Evolutionary conservation across 2,888 invertebrate species (phyloP), one percentile per base, ranked within the genome.

Genomic region (Leucoma salicis): DNA sequence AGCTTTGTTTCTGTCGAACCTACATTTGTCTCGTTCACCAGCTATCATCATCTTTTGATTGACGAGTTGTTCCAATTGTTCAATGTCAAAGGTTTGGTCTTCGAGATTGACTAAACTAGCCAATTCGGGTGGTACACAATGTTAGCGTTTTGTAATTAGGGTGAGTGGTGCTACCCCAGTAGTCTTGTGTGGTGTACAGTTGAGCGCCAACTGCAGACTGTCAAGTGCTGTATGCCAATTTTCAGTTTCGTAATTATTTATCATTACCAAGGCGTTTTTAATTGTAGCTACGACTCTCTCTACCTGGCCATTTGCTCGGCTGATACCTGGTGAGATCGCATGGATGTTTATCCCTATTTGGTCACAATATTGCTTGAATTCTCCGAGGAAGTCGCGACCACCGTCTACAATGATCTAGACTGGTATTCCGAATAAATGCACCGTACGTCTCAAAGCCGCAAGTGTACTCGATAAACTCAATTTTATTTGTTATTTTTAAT

Each of bases 101-200:
- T 51, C 28, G 14, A 44, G 21, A 11, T 52, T 10, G 0, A 49
- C 46, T n/a, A 46, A 3, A 0, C 1, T 40, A 0, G 43, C 27
- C 1, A 50, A 8, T n/a, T 44, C 43, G 4, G 50, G 46, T 2
- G 50, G 46, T n/a, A 46, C 39, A 31, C 42, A 15, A 10, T 51
- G 31, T 10, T 39, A 10, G 0, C 49, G 36, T 1, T 13, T 36
- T 4, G 45, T n/a, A n/a, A n/a, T n/a, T n/a, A n/a, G n/a, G n/a
- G n/a, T n/a, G n/a, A n/a, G n/a, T n/a, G n/a, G n/a, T 0, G 49
- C 42, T 1, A 42, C 14, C 0, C 48, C 48, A 1, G 48, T 49
- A 0, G 27, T 27, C 0, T 34, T 10, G 14, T 48, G 44, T 2
- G 38, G 8, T 10, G 43, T 48, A 13, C 43, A 48, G 14, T 47